phyloP scores from a whole-genome alignment of 2,113 vertebrate genomes.

The Panthera leo region DNA sequence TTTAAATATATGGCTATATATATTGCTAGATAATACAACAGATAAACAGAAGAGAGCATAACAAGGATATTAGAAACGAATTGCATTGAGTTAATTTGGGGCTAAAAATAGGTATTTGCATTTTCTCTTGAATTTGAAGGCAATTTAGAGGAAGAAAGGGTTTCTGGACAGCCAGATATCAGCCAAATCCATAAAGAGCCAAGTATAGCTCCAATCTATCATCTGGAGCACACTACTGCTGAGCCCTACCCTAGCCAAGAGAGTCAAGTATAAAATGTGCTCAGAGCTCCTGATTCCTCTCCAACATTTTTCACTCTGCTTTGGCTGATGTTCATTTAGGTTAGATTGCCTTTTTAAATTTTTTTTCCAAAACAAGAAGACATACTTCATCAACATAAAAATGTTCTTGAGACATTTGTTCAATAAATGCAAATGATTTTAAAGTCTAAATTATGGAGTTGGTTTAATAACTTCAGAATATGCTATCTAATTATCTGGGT shows the following conservation, averaged over 20 bases:
- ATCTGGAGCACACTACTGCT: neutral
- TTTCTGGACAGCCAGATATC: conserved; percentile 25
- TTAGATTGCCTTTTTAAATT: neutral
- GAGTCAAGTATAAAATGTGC: neutral
- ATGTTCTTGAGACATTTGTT: conserved; percentile 13
- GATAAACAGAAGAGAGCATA: neutral
- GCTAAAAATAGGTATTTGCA: neutral
- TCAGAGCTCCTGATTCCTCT: neutral
- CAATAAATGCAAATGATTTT: neutral
- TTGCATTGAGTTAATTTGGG: neutral
- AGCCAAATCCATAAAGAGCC: conserved; percentile 7
- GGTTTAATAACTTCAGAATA: neutral
- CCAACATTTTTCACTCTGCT: neutral
- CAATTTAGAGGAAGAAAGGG: neutral
- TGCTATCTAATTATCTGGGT: neutral
- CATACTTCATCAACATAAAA: neutral
- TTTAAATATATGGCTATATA: neutral
- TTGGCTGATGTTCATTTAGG: conserved; percentile 42
- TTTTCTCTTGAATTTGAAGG: conserved; percentile 11
- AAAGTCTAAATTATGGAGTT: conserved; percentile 27
- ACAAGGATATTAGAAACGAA: conserved; percentile 24
- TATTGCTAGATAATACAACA: neutral
- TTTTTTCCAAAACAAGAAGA: conserved; percentile 10
- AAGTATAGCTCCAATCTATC: neutral
- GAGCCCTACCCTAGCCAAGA: neutral